Evolutionary conservation across 2,888 invertebrate genomes (phyloP), one percentile per base, ranked within the genome.

Genomic region (Macroteleia sp.): DNA sequence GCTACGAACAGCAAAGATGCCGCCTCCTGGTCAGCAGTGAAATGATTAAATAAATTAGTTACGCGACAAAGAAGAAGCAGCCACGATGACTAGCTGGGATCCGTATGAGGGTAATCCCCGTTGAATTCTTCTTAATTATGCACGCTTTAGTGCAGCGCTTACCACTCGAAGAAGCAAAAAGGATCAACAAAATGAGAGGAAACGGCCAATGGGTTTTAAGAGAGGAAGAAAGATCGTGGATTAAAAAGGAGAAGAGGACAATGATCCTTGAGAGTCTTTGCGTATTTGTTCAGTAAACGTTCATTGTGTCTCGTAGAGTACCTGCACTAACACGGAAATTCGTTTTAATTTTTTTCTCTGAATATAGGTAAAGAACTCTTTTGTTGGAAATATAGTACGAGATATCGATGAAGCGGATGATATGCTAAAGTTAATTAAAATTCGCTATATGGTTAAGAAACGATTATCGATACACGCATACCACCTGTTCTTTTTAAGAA

Each of bases 61-160:
- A 84, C 88, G 88, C 86, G 88, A 88, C 88, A 89, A 88, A 89
- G 88, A 86, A 86, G 88, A 83, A 85, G 82, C 84, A 81, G 52
- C 75, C 82, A 71, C 83, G 86, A 90, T 89, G 89, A 90, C 89
- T 89, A 86, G 88, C 87, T 86, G 86, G 86, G 87, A 87, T 89
- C 85, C 88, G 82, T 86, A 87, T 85, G 86, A 86, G 86, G 88
- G 88, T 90, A 90, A 90, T 90, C 89, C 89, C 85, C 82, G 86
- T 87, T 89, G 89, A 90, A 90, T 89, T 89, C 89, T 88, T 89
- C 88, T 87, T 90, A 90, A 90, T 90, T 90, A 90, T 90, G 90
- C 89, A 90, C 88, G 90, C 88, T 90, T 90, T 89, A 85, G 88
- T 89, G 89, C 85, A 85, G 83, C 82, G 83, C 85, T 86, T 86